Conservation (phyloP, 2,888 invertebrate genomes). For the Athalia rosae region DNA sequence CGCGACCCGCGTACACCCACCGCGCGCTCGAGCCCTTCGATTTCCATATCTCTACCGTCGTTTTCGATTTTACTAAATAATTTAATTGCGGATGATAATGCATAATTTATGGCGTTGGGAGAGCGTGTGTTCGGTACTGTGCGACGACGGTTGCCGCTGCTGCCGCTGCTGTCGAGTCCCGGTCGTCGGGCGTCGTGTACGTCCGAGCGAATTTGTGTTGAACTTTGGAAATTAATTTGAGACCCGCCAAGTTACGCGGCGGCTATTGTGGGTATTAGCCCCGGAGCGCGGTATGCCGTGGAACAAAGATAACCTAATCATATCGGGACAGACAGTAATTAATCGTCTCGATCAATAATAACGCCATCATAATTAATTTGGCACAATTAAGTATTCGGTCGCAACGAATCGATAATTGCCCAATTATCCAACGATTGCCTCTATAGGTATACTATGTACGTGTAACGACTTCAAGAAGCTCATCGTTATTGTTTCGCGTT, state of each 20-base stretch:
- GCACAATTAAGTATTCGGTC: conserved; percentile 59
- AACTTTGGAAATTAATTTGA: conserved; percentile 37
- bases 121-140: background rate
- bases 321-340: conserved; percentile 58
- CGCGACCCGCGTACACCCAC: background rate
- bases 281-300: background rate
- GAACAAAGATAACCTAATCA: conserved; percentile 60
- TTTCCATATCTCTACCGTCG: no score
- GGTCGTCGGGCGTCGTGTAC: background rate
- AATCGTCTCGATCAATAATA: conserved; percentile 60
- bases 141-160: background rate
- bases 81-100: background rate
- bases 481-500: no score
- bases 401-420: conserved; percentile 37
- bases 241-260: conserved; percentile 5
- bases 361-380: conserved; percentile 64
- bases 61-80: background rate
- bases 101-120: background rate
- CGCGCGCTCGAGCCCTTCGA: background rate
- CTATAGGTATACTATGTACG: background rate
- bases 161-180: no score
- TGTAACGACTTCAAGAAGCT: no score
- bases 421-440: conserved; percentile 13
- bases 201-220: conserved; percentile 28
- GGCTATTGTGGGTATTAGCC: conserved; percentile 29